These are phyloP conservation scores for Strongylocentrotus purpuratus DNA, from an alignment of 35 echinoderm and acorn worm species.

Conservation along the genomic window DNA sequence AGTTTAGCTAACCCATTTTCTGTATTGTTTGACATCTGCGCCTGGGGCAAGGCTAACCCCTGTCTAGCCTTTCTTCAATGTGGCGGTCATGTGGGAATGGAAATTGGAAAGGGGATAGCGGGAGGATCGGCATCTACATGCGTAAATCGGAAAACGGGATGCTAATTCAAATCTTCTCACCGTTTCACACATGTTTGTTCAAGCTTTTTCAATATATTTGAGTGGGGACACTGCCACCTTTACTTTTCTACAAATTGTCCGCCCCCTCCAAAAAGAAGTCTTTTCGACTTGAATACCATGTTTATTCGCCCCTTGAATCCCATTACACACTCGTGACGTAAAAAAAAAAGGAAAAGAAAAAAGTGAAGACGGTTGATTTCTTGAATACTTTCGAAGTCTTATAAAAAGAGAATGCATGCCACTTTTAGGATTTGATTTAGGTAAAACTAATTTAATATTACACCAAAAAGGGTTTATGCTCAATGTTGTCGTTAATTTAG, in stretches of 20 bases:
- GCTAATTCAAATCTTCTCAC: background rate
- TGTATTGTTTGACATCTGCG: background rate
- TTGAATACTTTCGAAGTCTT: too few relatives aligned
- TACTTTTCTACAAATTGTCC: background rate
- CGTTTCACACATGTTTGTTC: background rate
- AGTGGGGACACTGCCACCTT: background rate
- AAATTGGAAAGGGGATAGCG: background rate
- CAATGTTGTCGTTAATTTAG: too few relatives aligned
- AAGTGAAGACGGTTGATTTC: too few relatives aligned
- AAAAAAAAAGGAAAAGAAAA: background rate
- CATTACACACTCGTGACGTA: background rate
- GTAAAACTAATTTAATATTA: too few relatives aligned
- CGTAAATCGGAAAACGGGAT: background rate
- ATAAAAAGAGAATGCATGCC: too few relatives aligned
- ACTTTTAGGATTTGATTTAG: too few relatives aligned
- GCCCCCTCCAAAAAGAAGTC: background rate
- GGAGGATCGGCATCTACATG: background rate
- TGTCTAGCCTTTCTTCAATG: conserved; percentile 9
- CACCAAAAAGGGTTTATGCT: too few relatives aligned
- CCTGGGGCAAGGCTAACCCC: conserved; percentile 5
- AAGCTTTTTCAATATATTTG: background rate
- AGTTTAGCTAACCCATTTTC: background rate
- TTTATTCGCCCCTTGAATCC: background rate
- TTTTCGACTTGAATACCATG: background rate
- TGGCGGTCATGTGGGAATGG: background rate